These are phyloP conservation scores for Idaea straminata DNA, from an alignment of 2,888 invertebrate genomes.

Conservation along the genomic window DNA sequence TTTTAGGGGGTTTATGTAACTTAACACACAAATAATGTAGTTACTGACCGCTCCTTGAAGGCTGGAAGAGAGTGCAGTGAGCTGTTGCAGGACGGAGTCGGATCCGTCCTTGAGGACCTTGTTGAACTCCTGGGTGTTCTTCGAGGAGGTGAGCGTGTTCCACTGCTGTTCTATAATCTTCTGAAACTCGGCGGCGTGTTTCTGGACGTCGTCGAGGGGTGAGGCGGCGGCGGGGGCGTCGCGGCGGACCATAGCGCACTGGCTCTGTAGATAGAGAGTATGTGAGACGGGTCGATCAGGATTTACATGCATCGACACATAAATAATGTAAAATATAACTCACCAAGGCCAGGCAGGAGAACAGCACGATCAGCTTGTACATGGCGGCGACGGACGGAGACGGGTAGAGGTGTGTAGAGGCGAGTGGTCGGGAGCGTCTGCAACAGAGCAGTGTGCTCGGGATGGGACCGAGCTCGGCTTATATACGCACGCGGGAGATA, in stretches of 20 bases:
- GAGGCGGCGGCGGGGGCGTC: slow-evolving; percentile 42
- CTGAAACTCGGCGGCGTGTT: slow-evolving; percentile 56
- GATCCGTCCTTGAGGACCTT: slow-evolving; percentile 62
- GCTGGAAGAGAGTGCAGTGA: slow-evolving; percentile 46
- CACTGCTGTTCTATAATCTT: slow-evolving; percentile 57
- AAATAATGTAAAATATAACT: slow-evolving; percentile 35
- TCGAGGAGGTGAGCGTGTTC: slow-evolving; percentile 51
- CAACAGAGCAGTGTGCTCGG: slow-evolving; percentile 41
- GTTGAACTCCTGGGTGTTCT: slow-evolving; percentile 59
- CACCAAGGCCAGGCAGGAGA: slow-evolving; percentile 64
- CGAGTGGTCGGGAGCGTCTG: slow-evolving; percentile 29
- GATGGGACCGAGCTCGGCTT: slow-evolving; percentile 28
- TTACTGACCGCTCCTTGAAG: slow-evolving; percentile 61
- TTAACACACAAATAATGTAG: neutral
- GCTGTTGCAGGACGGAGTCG: slow-evolving; percentile 53
- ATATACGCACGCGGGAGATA: slow-evolving; percentile 31
- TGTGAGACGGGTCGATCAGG: neutral
- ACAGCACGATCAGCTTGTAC: slow-evolving; percentile 48
- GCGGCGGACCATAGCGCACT: slow-evolving; percentile 53
- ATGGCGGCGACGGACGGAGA: slow-evolving; percentile 44
- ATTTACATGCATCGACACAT: neutral
- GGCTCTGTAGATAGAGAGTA: slow-evolving; percentile 39
- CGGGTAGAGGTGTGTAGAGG: slow-evolving; percentile 9
- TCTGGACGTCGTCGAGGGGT: slow-evolving; percentile 52
- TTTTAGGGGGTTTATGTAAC: too few relatives aligned